phyloP scores from a whole-genome alignment of 2,888 invertebrate genomes.

The Graphium colonna region DNA sequence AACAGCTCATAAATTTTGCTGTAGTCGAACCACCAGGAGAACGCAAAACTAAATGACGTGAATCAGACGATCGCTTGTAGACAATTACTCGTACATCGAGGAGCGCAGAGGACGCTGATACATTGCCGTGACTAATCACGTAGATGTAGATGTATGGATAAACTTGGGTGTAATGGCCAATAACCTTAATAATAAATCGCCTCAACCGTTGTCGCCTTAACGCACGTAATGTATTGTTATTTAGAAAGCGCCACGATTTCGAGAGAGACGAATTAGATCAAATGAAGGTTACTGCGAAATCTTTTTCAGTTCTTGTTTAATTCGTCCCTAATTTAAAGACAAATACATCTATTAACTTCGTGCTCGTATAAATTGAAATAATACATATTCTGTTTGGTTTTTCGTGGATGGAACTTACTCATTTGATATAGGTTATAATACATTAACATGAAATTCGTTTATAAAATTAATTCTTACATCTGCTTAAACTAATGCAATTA shows the following conservation, averaged over 20 bases:
- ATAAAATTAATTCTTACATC: too few relatives aligned
- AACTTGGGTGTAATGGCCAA: conserved; percentile 17
- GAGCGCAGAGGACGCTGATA: background rate
- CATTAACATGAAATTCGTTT: too few relatives aligned
- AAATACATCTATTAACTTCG: too few relatives aligned
- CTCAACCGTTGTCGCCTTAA: background rate
- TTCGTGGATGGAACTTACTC: too few relatives aligned
- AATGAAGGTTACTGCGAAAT: background rate
- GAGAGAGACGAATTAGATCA: background rate
- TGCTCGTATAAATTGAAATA: too few relatives aligned
- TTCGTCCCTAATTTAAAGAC: too few relatives aligned
- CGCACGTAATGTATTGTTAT: background rate
- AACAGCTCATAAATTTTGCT: background rate
- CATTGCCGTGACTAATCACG: conserved; percentile 17
- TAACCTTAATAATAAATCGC: conserved; percentile 19
- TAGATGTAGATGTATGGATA: conserved; percentile 9
- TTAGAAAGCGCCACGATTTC: background rate
- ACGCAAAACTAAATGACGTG: background rate
- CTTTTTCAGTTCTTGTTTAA: background rate
- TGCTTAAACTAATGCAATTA: too few relatives aligned
- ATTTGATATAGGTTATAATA: too few relatives aligned
- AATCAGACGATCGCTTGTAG: background rate
- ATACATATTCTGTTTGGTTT: too few relatives aligned
- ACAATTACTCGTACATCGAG: background rate
- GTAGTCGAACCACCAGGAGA: background rate